Percentiles rank a stretch among this genome's conserved stretches.
Conservation (phyloP, 1,140 invertebrate species). For the Asbolus verrucosus region DNA sequence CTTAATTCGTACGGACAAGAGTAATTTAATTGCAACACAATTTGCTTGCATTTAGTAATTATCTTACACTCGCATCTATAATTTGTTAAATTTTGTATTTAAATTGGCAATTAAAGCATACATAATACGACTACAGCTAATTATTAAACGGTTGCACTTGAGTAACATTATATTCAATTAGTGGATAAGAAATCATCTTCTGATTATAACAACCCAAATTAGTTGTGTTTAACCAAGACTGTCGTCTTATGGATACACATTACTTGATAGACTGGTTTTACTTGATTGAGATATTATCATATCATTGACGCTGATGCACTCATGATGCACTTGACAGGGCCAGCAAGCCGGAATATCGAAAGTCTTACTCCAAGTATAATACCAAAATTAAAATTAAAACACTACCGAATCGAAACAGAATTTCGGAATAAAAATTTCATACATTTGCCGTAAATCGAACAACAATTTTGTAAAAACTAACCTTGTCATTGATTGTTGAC, state of each 20-base stretch:
- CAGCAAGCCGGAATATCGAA: conserved; percentile 35
- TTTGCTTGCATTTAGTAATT: conserved; percentile 29
- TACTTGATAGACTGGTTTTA: conserved; percentile 48
- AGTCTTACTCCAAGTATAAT: conserved; percentile 1
- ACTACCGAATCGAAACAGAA: conserved; percentile 27
- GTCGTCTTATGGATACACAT: conserved; percentile 17
- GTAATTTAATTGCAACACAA: conserved; percentile 23
- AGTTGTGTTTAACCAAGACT: neutral
- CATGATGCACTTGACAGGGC: conserved; percentile 41
- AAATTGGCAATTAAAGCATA: conserved; percentile 32
- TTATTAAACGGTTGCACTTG: conserved; percentile 11
- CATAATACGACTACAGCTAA: conserved; percentile 20
- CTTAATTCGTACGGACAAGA: conserved; percentile 13
- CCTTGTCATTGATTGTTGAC: no score
- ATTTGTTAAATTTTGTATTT: conserved; percentile 26
- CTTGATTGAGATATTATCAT: conserved; percentile 51
- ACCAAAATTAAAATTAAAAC: conserved; percentile 25
- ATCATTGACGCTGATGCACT: conserved; percentile 38
- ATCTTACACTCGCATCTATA: conserved; percentile 14
- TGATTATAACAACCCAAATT: conserved; percentile 14
- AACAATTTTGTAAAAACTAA: no score
- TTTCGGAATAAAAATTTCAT: neutral
- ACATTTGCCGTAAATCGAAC: no score
- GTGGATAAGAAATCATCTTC: no score
- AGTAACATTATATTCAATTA: conserved; percentile 20